Percentiles rank a stretch among this genome's conserved stretches.
phyloP scores from a whole-genome alignment of 1,140 invertebrate genomes.

The Zaprionus capensis region DNA sequence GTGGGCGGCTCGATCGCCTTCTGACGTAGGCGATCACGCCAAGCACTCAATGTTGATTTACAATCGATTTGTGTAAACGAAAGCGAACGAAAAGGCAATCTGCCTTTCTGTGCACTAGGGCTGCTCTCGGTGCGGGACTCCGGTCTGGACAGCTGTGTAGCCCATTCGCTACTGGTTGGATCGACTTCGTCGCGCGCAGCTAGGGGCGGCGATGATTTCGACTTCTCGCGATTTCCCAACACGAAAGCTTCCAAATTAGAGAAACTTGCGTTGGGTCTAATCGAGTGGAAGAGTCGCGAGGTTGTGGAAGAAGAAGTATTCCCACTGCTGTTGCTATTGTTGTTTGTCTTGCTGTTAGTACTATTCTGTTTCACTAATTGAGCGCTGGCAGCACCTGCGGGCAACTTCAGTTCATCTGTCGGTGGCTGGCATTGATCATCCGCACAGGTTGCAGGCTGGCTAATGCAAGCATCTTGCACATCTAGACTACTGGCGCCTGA shows the following conservation, averaged over 20 bases:
- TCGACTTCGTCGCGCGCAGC: constrained; percentile 81
- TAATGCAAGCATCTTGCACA: constrained; percentile 42
- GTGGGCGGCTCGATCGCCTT: constrained; percentile 70
- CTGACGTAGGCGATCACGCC: constrained; percentile 75
- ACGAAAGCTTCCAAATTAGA: constrained; percentile 82
- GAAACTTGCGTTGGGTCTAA: constrained; percentile 81
- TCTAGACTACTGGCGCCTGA: constrained; percentile 61
- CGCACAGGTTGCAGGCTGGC: constrained; percentile 1
- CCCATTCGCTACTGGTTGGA: constrained; percentile 65
- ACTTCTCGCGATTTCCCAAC: constrained; percentile 79
- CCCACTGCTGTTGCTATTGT: constrained; percentile 21
- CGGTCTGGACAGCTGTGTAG: constrained; percentile 84
- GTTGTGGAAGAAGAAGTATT: constrained; percentile 41
- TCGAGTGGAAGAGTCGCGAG: constrained; percentile 63
- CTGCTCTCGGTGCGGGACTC: constrained; percentile 85
- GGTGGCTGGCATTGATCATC: constrained; percentile 6
- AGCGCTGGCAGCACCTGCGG: constrained; percentile 10
- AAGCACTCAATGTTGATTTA: constrained; percentile 75
- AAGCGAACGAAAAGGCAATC: constrained; percentile 89
- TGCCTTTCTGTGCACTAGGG: constrained; percentile 86
- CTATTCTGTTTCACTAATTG: constrained; percentile 42
- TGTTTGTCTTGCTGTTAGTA: constrained; percentile 22
- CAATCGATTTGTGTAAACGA: constrained; percentile 94
- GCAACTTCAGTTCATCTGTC: constrained; percentile 11
- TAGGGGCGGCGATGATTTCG: constrained; percentile 74